A percentile compares a stretch with the other conserved stretches of the same genome.
Evolutionary conservation across 2,113 vertebrate species (phyloP).

Genomic region (Beaufortia kweichowensis): DNA sequence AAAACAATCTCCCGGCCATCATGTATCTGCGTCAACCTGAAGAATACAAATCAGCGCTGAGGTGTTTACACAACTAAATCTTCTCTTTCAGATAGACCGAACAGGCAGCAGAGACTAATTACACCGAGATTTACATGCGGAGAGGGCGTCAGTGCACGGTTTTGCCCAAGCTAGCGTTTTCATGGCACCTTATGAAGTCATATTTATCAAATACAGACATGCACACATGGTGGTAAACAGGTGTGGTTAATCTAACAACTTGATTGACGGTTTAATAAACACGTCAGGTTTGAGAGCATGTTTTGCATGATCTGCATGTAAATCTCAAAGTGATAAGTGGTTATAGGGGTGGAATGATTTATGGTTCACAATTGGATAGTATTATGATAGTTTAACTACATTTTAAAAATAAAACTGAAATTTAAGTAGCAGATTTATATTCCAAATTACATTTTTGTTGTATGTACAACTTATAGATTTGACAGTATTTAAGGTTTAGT

Average conservation of each 20-base stretch:
- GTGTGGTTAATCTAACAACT: neutral
- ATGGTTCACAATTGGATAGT: no score
- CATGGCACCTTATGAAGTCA: conserved; percentile 15
- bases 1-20: conserved; percentile 19
- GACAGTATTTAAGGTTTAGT: no score
- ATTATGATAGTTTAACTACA: no score
- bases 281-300: neutral
- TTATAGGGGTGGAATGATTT: no score
- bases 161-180: neutral
- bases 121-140: conserved; percentile 30
- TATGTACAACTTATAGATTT: no score
- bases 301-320: no score
- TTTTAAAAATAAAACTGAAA: no score
- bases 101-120: conserved; percentile 32
- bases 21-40: conserved; percentile 9
- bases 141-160: neutral
- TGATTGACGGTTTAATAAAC: conserved; percentile 3
- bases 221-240: neutral
- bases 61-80: conserved; percentile 21
- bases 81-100: conserved; percentile 2
- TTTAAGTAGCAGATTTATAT: no score
- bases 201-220: conserved; percentile 36
- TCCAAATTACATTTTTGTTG: no score
- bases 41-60: conserved; percentile 31
- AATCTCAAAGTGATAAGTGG: no score